Conservation (phyloP, 64 coral and sea anemone genomes). For the Catalaphyllia jardinei region DNA sequence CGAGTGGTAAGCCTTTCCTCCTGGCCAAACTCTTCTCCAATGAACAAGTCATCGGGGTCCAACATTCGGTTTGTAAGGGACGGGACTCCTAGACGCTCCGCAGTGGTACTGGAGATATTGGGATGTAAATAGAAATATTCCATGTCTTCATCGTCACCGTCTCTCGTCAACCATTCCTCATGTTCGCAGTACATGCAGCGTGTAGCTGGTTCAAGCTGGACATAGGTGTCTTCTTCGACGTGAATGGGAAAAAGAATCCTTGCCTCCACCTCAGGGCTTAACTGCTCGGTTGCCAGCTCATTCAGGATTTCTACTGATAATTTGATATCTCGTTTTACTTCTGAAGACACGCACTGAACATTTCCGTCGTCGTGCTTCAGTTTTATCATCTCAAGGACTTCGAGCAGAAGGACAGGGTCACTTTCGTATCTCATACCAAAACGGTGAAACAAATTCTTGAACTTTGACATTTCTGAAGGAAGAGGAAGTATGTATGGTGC, state of each 20-base stretch:
- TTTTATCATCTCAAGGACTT: no score
- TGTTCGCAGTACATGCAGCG: constrained; percentile 82
- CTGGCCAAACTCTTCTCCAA: constrained; percentile 20
- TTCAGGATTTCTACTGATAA: no score
- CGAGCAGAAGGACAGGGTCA: constrained; percentile 5
- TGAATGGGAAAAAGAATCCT: no score
- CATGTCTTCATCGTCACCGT: constrained; percentile 34
- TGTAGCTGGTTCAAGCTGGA: constrained; percentile 24
- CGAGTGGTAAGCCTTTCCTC: constrained; percentile 65
- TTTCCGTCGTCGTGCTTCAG: no score
- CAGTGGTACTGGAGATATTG: constrained; percentile 53
- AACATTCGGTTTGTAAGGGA: constrained; percentile 71
- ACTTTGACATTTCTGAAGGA: constrained; percentile 57
- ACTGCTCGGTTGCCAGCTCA: no score
- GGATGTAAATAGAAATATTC: constrained; percentile 69
- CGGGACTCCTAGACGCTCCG: constrained; percentile 68
- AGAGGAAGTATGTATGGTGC: constrained; percentile 24
- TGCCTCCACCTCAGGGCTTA: no score
- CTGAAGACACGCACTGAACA: no score
- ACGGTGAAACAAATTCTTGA: not conserved
- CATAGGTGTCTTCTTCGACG: not conserved
- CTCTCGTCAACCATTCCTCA: constrained; percentile 63
- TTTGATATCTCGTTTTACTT: no score
- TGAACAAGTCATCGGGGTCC: constrained; percentile 62
- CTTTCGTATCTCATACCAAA: constrained; percentile 4